Evolutionary conservation across 1,140 invertebrate species (phyloP), one percentile per base, ranked within the genome.

Genomic region (Drepana arcuata): DNA sequence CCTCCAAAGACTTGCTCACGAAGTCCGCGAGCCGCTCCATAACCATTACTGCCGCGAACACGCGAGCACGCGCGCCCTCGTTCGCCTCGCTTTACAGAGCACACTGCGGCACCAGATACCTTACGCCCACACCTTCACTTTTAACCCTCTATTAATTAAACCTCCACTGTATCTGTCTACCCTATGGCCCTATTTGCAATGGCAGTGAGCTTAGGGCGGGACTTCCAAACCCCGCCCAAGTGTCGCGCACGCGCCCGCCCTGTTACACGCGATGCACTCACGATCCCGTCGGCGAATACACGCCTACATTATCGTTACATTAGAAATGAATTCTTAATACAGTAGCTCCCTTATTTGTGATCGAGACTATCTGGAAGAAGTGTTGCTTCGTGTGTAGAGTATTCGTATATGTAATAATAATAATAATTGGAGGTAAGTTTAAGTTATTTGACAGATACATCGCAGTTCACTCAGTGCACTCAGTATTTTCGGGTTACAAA

Each of bases 21-120:
- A 79, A 79, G 64, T 77, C 72, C 70, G 77, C 74, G 54, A 81
- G 70, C 62, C 77, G 77, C 77, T 78, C 77, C 77, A 81, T 81
- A 60, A 81, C 72, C 77, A 81, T 81, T 70, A 81, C 77, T 81
- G 73, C 56, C 60, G 53, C 58, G 41, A 52, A 44, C 55, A 53
- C 66, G 63, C 62, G 61, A 46, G 54, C 46, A 53, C 66, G 54
- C 65, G 61, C 66, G 69, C 60, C 62, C 62, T 66, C 63, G 46
- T 43, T 50, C 63, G 65, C 51, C 63, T 66, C 67, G 64, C 64
- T 64, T 62, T 66, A 68, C 52, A 38, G 39, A 53, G 54, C 69
- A 65, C 59, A 63, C 58, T 64, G 62, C 57, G 53, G 38, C 41
- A 49, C 55, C 47, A 57, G 57, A 53, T 50, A 39, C 36, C 52